phyloP scores from a whole-genome alignment of 1,140 invertebrate species.

The Drosophila pallidifrons region DNA sequence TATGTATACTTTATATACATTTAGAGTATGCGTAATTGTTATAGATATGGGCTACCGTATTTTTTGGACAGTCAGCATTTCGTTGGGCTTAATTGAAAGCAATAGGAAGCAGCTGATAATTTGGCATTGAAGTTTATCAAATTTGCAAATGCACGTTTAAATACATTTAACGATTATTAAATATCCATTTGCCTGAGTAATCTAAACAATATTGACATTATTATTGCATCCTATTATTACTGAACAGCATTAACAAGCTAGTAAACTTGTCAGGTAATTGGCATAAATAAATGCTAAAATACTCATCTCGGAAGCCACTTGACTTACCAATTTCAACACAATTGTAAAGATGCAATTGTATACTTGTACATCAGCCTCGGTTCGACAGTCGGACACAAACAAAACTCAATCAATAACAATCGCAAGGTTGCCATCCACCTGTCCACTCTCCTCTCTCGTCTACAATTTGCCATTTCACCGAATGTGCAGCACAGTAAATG shows the following conservation, averaged over 20 bases:
- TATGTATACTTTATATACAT: constrained; percentile 1
- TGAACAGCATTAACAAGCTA: background rate
- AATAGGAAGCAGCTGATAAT: background rate
- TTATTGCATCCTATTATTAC: background rate
- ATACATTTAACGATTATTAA: background rate
- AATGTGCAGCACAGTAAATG: background rate
- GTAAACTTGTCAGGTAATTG: constrained; percentile 1
- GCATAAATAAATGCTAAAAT: background rate
- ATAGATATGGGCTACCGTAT: constrained; percentile 3
- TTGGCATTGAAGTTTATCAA: constrained; percentile 13
- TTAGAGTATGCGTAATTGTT: constrained; percentile 1
- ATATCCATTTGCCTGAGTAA: background rate
- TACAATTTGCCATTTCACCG: background rate
- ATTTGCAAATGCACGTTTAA: background rate
- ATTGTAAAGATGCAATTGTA: constrained; percentile 5
- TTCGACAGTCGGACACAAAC: background rate
- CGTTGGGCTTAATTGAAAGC: background rate
- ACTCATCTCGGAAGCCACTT: background rate
- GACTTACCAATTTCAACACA: background rate
- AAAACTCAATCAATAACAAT: background rate
- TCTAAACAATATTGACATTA: background rate
- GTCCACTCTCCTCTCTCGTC: background rate
- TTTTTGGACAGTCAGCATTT: constrained; percentile 12
- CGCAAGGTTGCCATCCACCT: background rate
- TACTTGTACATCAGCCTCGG: background rate